These are phyloP conservation scores for Fulmarus glacialis DNA, from an alignment of 2,113 vertebrate species.

Conservation along the genomic window DNA sequence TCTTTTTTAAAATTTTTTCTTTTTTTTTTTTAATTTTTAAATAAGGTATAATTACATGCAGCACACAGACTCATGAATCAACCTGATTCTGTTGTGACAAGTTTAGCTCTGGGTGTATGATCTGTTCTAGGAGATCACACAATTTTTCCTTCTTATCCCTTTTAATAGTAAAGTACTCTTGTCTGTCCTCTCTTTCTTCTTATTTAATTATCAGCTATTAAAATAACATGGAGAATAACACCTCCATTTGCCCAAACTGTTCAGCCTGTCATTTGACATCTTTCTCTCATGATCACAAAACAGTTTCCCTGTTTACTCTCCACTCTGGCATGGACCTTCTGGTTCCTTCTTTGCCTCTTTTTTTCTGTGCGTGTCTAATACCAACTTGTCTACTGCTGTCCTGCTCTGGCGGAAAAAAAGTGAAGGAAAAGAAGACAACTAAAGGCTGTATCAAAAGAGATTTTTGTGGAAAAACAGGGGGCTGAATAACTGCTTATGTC, in stretches of 20 bases:
- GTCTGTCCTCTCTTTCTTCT: background rate
- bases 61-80: constrained; percentile 12
- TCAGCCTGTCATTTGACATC: constrained; percentile 5
- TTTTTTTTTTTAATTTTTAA: background rate
- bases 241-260: background rate
- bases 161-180: background rate
- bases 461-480: background rate
- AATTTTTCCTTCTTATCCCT: background rate
- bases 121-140: constrained; percentile 17
- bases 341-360: background rate
- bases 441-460: background rate
- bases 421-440: background rate
- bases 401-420: background rate
- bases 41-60: background rate
- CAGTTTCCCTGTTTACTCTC: background rate
- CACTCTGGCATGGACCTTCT: background rate
- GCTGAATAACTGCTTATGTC: background rate
- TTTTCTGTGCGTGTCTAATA: background rate
- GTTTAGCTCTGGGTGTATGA: constrained; percentile 27
- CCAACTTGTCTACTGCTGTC: background rate
- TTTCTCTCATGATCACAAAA: background rate
- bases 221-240: background rate
- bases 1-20: background rate
- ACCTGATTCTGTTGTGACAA: constrained; percentile 46
- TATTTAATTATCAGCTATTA: background rate